Evolutionary conservation across 1,140 invertebrate species (phyloP), one percentile per base, ranked within the genome.

Genomic region (Octopus sinensis): DNA sequence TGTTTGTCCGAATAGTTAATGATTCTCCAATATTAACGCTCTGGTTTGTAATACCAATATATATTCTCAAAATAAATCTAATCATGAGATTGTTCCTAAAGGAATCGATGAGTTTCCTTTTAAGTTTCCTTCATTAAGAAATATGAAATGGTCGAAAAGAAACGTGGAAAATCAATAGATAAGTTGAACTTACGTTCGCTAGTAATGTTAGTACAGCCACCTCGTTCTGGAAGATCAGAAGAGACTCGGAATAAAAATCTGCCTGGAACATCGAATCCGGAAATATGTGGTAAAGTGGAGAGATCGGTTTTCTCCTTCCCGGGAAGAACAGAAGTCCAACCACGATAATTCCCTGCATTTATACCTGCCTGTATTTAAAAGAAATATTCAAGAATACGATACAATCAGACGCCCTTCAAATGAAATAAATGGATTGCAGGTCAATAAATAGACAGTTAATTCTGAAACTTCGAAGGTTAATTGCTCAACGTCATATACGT

Each of bases 321-420:
- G 7, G 56, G 17, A 54, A 78, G 77, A n/a, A 87, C 83, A 78
- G 84, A 83, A 17, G 82, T 86, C 83, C 85, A 88, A 5, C 86
- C 86, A 3, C 75, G 77, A 12, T 83, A 82, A 53, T 82, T 12
- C 0, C 87, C 87, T 17, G 82, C 85, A 82, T 88, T 87, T 23
- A 88, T 83, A 17, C 87, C 87, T 52, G 86, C 86, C 87, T 88
- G 76, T 4, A 54, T 71, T 7, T 56, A 23, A 53, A 80, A 10
- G 43, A 82, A 81, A 84, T 30, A n/a, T 6, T 54, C 23, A 23
- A 80, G 7, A 30, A 82, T 10, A 80, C 78, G 80, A 4, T 52
- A n/a, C 13, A 17, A 68, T 80, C 5, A 53, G 30, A 79, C 54
- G 12, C 54, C 13, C 4, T 23, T 73, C 5, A 68, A 53, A 79